Evolutionary conservation across 1,140 invertebrate genomes (phyloP).

Genomic region (Heliothis subflexa): DNA sequence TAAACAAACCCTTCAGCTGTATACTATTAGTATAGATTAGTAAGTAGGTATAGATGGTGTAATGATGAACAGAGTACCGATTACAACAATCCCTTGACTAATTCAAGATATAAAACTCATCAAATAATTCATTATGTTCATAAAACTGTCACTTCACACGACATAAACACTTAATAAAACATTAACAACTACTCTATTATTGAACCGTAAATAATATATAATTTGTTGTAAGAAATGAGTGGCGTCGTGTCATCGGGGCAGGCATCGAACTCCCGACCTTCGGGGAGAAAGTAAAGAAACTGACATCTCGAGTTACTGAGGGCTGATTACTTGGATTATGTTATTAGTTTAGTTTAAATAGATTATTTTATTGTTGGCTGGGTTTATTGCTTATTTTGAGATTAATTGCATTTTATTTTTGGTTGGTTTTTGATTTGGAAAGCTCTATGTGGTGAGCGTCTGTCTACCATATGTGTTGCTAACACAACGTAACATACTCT

Average conservation of each 20-base stretch:
- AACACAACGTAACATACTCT: too few species aligned
- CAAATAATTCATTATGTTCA: not conserved
- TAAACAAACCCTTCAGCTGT: too few species aligned
- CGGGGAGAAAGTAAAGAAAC: conserved; percentile 68
- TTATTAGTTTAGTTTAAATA: conserved; percentile 12
- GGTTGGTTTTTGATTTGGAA: too few species aligned
- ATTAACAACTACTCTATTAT: conserved; percentile 36
- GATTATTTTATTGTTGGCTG: not conserved
- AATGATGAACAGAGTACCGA: too few species aligned
- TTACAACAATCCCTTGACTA: too few species aligned
- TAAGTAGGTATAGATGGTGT: too few species aligned
- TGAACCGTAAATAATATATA: conserved; percentile 25
- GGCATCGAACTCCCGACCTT: conserved; percentile 71
- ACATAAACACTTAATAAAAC: conserved; percentile 11
- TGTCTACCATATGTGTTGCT: too few species aligned
- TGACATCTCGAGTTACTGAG: conserved; percentile 66
- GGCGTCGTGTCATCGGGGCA: conserved; percentile 54
- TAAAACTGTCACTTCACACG: not conserved
- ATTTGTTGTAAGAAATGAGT: conserved; percentile 39
- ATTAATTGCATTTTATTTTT: too few species aligned
- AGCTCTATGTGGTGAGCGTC: too few species aligned
- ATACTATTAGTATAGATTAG: too few species aligned
- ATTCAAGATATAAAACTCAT: too few species aligned
- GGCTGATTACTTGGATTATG: conserved; percentile 51
- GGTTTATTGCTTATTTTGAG: not conserved